These are phyloP conservation scores for Euphydryas editha DNA, from an alignment of 2,888 invertebrate genomes.

Conservation along the genomic window DNA sequence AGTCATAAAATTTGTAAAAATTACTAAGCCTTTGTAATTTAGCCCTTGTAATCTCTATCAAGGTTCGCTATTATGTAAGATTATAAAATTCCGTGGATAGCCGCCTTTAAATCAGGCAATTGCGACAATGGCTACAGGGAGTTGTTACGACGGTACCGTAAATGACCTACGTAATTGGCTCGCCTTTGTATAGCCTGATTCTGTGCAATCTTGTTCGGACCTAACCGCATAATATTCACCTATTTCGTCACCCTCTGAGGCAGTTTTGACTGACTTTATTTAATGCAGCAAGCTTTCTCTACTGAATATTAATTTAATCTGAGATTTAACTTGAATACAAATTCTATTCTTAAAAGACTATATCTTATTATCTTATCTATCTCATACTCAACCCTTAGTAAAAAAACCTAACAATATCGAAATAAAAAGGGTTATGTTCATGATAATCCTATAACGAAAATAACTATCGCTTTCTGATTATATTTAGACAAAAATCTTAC, in stretches of 20 bases:
- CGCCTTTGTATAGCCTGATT: constrained; percentile 17
- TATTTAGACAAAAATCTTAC: too few species aligned
- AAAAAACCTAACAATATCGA: too few species aligned
- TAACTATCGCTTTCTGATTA: too few species aligned
- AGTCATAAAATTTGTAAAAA: too few species aligned
- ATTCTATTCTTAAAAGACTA: too few species aligned
- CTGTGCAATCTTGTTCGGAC: not conserved
- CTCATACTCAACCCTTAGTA: too few species aligned
- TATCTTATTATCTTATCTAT: too few species aligned
- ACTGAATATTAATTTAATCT: not conserved
- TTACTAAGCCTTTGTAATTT: too few species aligned
- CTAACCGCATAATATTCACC: constrained; percentile 20
- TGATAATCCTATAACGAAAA: too few species aligned
- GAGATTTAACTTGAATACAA: not conserved
- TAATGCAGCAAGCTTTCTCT: not conserved
- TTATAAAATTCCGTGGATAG: not conserved
- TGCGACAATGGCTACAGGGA: constrained; percentile 20
- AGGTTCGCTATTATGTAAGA: not conserved
- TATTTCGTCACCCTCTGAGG: constrained; percentile 17
- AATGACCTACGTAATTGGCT: constrained; percentile 32
- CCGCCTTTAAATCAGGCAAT: constrained; percentile 12
- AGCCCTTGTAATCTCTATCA: too few species aligned
- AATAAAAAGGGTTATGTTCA: too few species aligned
- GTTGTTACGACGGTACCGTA: constrained; percentile 23
- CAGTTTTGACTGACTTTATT: not conserved